These are phyloP conservation scores for Sialia sialis DNA, from an alignment of 2,113 vertebrate species.

Conservation along the genomic window DNA sequence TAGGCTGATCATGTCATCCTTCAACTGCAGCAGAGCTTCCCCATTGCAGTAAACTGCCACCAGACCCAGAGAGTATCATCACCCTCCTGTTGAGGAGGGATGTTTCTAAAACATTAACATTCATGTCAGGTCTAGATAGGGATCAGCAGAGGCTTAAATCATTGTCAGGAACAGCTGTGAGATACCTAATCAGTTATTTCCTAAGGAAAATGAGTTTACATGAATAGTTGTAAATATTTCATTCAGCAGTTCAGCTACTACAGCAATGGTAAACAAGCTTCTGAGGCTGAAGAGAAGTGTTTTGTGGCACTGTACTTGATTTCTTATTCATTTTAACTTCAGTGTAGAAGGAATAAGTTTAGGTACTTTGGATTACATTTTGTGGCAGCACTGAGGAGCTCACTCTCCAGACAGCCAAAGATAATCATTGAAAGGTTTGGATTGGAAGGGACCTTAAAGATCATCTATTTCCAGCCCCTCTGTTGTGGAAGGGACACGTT, in stretches of 20 bases:
- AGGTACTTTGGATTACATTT: background rate
- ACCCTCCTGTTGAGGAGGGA: background rate
- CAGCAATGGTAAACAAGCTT: conserved; percentile 29
- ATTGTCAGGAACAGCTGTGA: conserved; percentile 50
- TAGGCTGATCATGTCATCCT: background rate
- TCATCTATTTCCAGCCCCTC: background rate
- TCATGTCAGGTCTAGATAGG: conserved; percentile 22
- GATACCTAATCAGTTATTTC: conserved; percentile 63
- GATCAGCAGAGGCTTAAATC: conserved; percentile 48
- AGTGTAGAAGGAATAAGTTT: background rate
- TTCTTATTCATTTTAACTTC: conserved; percentile 21
- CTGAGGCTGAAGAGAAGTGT: background rate
- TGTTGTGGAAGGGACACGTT: background rate
- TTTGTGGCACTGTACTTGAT: background rate
- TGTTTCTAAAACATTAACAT: conserved; percentile 27
- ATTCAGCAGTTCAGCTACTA: conserved; percentile 34
- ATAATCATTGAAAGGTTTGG: background rate
- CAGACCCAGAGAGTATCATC: background rate
- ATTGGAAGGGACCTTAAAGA: background rate
- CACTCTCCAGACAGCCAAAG: background rate
- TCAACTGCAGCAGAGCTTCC: background rate
- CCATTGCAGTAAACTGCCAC: background rate
- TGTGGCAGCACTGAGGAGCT: background rate
- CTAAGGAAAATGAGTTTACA: conserved; percentile 53
- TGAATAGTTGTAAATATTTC: conserved; percentile 62